phyloP scores from a whole-genome alignment of 2,113 vertebrate genomes.

The Grus americana region DNA sequence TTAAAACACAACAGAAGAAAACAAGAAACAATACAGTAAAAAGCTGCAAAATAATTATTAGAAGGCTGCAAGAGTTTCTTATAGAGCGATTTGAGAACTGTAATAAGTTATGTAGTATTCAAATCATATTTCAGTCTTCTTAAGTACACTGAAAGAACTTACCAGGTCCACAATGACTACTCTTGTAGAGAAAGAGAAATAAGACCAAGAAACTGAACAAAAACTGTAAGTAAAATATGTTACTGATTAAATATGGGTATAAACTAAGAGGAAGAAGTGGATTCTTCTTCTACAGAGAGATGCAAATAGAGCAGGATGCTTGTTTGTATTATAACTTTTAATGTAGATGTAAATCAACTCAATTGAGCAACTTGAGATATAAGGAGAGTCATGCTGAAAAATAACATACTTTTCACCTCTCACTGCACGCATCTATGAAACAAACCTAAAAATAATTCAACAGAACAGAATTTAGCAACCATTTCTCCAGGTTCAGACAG shows the following conservation, averaged over 20 bases:
- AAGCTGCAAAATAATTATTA: neutral
- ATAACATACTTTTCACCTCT: neutral
- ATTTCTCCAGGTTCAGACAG: neutral
- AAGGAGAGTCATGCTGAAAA: neutral
- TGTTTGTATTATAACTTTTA: neutral
- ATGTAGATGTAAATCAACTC: neutral
- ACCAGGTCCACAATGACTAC: neutral
- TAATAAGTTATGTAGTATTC: neutral
- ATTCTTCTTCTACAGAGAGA: neutral
- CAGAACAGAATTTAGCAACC: neutral
- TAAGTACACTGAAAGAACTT: neutral
- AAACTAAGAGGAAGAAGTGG: neutral
- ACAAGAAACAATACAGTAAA: neutral
- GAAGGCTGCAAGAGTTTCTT: neutral
- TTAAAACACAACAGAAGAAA: neutral
- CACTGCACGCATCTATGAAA: neutral
- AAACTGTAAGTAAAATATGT: neutral
- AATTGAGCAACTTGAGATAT: neutral
- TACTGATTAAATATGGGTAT: neutral
- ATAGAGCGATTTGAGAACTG: neutral
- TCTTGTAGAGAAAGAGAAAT: neutral
- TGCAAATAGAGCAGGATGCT: neutral
- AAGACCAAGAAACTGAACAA: neutral
- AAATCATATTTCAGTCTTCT: neutral
- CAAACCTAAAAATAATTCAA: neutral